Base-by-base conservation (phyloP, 2,797 vertebrate genomes). In the Tarsius wallacei region DNA sequence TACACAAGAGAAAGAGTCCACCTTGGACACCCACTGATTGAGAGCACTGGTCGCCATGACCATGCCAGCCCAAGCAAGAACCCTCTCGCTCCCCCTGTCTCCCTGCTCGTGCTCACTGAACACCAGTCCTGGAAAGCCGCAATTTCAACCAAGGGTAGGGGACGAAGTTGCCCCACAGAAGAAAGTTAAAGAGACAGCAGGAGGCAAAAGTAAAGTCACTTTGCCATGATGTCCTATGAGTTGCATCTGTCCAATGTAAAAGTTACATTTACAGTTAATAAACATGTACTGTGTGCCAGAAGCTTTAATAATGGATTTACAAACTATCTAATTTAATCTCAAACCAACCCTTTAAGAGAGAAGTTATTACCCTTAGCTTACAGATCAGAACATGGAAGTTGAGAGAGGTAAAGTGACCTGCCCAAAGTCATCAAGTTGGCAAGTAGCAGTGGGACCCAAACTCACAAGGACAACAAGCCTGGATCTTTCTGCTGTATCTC, bases 321-420 rank as follows among this genome's bases (percentile, higher is more conserved):
- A 81, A 22, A 16, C 64, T 91, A 78, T 71, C 82, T 78, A 88
- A 95, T 87, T 96, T 68, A 86, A 93, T 74, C 61, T 88, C 61
- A 92, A 93, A 78, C 47, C 61, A 57, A 33, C 5, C 7, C 33
- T 93, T 95, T 42, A 80, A 73, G 53, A 82, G 47, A 51, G 28
- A 95, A 89, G 16, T 64, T 86, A 76, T 28, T 92, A 66, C 36
- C 82, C n/a, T 71, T 93, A 2, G 84, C 84, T 81, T 64, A 80
- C 51, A 94, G 57, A 63, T 55, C 14, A 81, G 77, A 66, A 74
- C 55, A 22, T 3, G 49, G 66, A 92, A 13, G n/a, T 15, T 68
- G 66, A 70, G 93, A 66, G 68, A 78, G 16, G 73, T 74, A 42
- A 42, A 85, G 55, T 21, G 49, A 76, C 59, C 83, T 51, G 10